phyloP scores from a whole-genome alignment of 2,888 invertebrate genomes.

The Pyrrhosoma nymphula region DNA sequence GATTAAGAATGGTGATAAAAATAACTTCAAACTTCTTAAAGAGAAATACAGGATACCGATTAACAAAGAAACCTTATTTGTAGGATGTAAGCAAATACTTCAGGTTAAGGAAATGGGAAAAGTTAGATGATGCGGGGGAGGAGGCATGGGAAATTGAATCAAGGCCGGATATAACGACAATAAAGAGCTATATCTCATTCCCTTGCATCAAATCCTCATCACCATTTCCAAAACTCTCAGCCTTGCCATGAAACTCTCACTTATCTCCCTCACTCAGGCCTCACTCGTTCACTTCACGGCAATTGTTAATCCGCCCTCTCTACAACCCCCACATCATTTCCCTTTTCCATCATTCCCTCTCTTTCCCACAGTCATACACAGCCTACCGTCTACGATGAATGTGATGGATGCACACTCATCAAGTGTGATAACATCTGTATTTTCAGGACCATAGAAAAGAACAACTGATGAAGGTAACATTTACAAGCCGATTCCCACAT shows the following conservation, averaged over 20 bases:
- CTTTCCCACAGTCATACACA: background rate
- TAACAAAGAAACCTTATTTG: too few species aligned
- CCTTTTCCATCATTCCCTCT: background rate
- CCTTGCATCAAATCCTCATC: background rate
- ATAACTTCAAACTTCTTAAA: too few species aligned
- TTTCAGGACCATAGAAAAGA: background rate
- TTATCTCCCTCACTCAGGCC: background rate
- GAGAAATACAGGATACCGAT: too few species aligned
- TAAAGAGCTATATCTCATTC: background rate
- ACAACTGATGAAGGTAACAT: background rate
- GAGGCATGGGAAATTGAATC: background rate
- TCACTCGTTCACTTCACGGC: background rate
- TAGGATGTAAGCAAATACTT: too few species aligned
- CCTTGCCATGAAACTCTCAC: background rate
- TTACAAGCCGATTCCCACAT: background rate
- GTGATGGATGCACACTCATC: background rate
- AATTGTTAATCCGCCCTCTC: background rate
- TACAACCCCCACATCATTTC: background rate
- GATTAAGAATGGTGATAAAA: too few species aligned
- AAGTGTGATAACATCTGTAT: background rate
- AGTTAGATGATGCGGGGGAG: background rate
- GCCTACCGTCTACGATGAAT: background rate
- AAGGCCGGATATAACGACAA: background rate
- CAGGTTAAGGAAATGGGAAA: background rate
- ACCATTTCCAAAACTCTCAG: background rate